phyloP scores from a whole-genome alignment of 92 coral and sea anemone genomes.

The Epizoanthus rinbou region DNA sequence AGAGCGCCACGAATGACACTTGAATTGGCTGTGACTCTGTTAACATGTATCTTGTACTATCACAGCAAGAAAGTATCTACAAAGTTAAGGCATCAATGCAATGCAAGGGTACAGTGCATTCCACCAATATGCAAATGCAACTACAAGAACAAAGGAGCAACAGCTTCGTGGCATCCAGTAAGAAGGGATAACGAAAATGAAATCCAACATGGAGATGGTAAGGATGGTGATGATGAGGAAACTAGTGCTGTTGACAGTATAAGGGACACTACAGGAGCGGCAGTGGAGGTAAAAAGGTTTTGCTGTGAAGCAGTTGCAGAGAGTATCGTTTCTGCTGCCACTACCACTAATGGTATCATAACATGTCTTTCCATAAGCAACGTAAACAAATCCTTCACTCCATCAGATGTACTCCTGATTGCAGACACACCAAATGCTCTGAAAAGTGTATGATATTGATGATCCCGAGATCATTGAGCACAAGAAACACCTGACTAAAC shows the following conservation, averaged over 20 bases:
- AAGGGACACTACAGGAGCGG: neutral
- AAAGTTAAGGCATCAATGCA: constrained; percentile 18
- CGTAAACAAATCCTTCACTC: constrained; percentile 12
- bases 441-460: neutral
- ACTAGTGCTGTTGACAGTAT: neutral
- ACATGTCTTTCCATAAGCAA: constrained; percentile 28
- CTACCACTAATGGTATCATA: neutral
- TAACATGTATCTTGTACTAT: constrained; percentile 35
- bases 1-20: constrained; percentile 43
- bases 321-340: constrained; percentile 25
- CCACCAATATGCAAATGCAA: constrained; percentile 9
- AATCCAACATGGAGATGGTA: neutral
- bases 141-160: neutral
- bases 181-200: neutral
- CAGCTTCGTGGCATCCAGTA: constrained; percentile 32
- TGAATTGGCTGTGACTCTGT: constrained; percentile 45
- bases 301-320: constrained; percentile 37
- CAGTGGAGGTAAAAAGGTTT: constrained; percentile 32
- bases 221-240: neutral
- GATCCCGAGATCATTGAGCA: constrained; percentile 1
- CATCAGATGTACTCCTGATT: constrained; percentile 27
- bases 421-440: constrained; percentile 2
- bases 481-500: neutral
- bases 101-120: constrained; percentile 25
- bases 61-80: constrained; percentile 32